phyloP scores from a whole-genome alignment of 2,888 invertebrate genomes.

The Drosophila sordidula region DNA sequence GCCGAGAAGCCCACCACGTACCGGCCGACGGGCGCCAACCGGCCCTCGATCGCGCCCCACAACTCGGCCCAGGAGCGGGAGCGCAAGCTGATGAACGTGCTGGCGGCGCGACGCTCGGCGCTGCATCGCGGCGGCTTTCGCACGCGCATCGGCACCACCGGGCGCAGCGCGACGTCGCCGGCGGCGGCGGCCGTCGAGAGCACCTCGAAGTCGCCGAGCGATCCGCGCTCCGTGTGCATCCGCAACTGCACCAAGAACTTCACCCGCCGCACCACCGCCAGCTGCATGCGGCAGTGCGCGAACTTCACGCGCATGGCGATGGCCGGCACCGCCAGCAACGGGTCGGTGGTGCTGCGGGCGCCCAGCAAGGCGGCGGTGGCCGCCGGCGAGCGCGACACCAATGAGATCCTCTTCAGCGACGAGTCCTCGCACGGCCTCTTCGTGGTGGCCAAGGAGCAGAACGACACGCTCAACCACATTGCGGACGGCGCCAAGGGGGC shows the following conservation, averaged over 20 bases:
- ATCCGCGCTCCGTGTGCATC: constrained; percentile 83
- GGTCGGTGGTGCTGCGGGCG: constrained; percentile 57
- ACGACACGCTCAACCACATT: constrained; percentile 84
- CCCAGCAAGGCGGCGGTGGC: constrained; percentile 26
- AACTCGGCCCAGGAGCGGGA: constrained; percentile 86
- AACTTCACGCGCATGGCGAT: constrained; percentile 78
- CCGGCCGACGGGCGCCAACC: constrained; percentile 67
- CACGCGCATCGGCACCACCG: constrained; percentile 82
- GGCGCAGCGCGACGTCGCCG: constrained; percentile 71
- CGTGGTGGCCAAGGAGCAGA: constrained; percentile 84
- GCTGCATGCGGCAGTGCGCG: constrained; percentile 84
- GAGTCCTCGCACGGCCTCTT: constrained; percentile 85
- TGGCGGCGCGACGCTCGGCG: constrained; percentile 88
- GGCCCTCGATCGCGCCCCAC: constrained; percentile 66
- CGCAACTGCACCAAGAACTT: constrained; percentile 85
- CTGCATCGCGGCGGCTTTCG: constrained; percentile 87
- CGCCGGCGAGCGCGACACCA: constrained; percentile 81
- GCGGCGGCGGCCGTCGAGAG: constrained; percentile 69
- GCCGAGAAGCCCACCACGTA: constrained; percentile 77
- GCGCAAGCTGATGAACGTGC: constrained; percentile 87
- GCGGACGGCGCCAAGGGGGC: constrained; percentile 67
- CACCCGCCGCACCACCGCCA: constrained; percentile 84
- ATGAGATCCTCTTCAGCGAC: constrained; percentile 85
- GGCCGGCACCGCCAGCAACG: constrained; percentile 43
- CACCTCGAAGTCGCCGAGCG: constrained; percentile 82